Evolutionary conservation across 2,888 invertebrate species (phyloP), one percentile per base, ranked within the genome.

Genomic region (Drosophila algonquin): DNA sequence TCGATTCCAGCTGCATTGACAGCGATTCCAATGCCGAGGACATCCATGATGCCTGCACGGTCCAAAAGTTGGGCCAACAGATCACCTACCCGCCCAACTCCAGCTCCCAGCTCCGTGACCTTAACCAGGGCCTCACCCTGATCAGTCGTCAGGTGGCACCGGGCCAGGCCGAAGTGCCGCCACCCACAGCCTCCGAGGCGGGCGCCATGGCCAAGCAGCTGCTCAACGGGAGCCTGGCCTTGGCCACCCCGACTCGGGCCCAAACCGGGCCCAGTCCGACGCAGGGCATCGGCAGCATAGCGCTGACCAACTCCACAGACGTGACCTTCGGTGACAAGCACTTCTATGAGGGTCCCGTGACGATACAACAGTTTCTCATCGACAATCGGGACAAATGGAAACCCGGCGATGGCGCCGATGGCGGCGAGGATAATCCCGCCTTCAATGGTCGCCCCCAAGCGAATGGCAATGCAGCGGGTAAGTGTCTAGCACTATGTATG

Each of bases 261-360:
- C 45, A 51, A 44, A 53, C 78, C 63, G 18, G 50, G 2, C 30
- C 58, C 21, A 64, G 7, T n/a, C 14, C 40, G 40, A 6, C 78
- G 3, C 92, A 93, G n/a, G 92, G 91, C 59, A 94, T 94, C 77
- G 95, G 94, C 55, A 94, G 94, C 84, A 94, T 96, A 30, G 93
- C 94, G 24, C 94, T 96, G 2, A 93, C 93, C 35, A 94, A 95
- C 81, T 96, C 96, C 0, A 94, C 94, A 30, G 95, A 96, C 90
- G 94, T 96, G 2, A 95, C 95, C 76, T 94, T 96, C 79, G 96
- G 96, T 0, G 95, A 95, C 81, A 96, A 95, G 82, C 95, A 95
- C 6, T 95, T 95, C 85, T 96, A 96, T 87, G 95, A 96, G 88
- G 96, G 96, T 7, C 96, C 96, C 52, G 96, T 96, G 16, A 95